A percentile compares a stretch with the other conserved stretches of the same genome.
Conservation (phyloP, 2,113 vertebrate species). For the Erinaceus europaeus region DNA sequence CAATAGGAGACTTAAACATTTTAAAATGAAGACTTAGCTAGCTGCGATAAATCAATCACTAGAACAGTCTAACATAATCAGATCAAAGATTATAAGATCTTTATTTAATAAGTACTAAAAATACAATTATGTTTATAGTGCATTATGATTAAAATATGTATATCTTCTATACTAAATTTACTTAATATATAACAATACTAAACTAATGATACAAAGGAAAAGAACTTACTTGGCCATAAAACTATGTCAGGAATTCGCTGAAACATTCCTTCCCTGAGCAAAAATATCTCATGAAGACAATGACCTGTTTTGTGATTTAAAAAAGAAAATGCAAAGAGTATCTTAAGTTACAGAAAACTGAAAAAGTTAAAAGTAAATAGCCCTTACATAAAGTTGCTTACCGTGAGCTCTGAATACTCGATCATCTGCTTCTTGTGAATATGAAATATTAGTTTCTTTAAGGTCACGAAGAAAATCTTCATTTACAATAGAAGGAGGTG, state of each 20-base stretch:
- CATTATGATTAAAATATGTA: neutral
- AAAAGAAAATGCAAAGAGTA: constrained; percentile 58
- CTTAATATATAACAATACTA: constrained; percentile 34
- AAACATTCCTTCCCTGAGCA: constrained; percentile 95
- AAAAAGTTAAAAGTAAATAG: constrained; percentile 42
- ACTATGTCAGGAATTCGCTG: constrained; percentile 95
- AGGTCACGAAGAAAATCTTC: constrained; percentile 93
- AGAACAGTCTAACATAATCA: constrained; percentile 2
- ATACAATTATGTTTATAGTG: neutral
- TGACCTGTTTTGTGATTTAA: constrained; percentile 88
- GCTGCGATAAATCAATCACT: constrained; percentile 17
- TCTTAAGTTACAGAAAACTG: constrained; percentile 43
- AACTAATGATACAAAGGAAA: constrained; percentile 44
- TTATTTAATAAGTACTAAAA: constrained; percentile 2
- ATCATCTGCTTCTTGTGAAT: constrained; percentile 94
- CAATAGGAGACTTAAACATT: neutral
- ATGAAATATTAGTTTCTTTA: constrained; percentile 89
- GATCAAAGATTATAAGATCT: neutral
- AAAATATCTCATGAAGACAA: constrained; percentile 97
- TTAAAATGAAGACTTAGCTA: neutral
- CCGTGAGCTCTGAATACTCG: constrained; percentile 95
- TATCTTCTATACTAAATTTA: constrained; percentile 35
- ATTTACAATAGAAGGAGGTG: constrained; percentile 89
- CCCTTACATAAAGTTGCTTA: constrained; percentile 75
- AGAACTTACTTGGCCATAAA: constrained; percentile 94